phyloP scores from a whole-genome alignment of 2,113 vertebrate genomes.

The Leptocoma aspasia region DNA sequence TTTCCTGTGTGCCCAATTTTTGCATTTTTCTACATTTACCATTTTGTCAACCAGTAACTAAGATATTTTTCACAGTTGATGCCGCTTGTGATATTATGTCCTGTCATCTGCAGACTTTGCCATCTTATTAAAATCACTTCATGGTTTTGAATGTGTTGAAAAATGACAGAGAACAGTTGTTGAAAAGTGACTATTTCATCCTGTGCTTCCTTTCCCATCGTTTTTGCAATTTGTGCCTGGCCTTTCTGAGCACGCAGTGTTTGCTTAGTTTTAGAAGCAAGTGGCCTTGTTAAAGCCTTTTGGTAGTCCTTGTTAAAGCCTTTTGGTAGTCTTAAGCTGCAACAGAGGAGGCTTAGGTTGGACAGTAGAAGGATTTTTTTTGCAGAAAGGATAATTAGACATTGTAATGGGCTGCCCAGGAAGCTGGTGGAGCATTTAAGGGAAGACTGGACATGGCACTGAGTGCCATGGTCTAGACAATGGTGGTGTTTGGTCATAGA shows the following conservation, averaged over 20 bases:
- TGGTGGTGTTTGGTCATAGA: background rate
- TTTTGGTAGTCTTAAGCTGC: background rate
- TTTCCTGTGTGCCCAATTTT: background rate
- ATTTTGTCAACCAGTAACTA: background rate
- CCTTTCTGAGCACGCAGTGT: background rate
- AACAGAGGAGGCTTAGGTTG: background rate
- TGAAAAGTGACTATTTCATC: background rate
- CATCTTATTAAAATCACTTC: background rate
- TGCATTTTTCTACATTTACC: background rate
- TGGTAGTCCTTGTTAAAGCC: background rate
- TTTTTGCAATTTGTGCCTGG: background rate
- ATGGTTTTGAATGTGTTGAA: background rate
- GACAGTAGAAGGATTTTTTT: background rate
- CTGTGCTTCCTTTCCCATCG: background rate
- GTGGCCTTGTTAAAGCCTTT: background rate
- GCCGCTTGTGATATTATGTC: background rate
- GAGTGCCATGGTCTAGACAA: background rate
- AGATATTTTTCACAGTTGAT: background rate
- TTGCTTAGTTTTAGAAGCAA: background rate
- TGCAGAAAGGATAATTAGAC: background rate
- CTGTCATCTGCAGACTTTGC: background rate
- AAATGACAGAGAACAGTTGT: background rate
- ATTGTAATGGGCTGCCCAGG: background rate
- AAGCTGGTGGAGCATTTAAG: background rate
- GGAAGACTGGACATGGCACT: background rate